Percentiles rank a stretch among this genome's conserved stretches.
Evolutionary conservation across 2,888 invertebrate species (phyloP).

Genomic region (Pyralis farinalis): DNA sequence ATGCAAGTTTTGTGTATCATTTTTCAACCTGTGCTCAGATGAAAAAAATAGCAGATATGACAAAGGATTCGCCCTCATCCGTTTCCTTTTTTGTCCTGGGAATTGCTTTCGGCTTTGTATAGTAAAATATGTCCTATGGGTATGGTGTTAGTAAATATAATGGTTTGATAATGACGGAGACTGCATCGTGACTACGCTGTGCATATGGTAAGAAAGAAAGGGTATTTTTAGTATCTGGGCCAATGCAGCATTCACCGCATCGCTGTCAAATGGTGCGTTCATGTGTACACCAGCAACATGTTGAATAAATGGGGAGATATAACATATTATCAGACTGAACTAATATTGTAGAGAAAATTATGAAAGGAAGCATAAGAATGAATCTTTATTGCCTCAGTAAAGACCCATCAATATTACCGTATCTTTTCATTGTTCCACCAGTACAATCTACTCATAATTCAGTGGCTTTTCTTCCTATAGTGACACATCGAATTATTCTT

Average conservation of each 20-base stretch:
- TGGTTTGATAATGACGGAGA: neutral
- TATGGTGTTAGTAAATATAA: neutral
- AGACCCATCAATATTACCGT: too few species aligned
- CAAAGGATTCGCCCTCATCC: neutral
- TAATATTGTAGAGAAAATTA: too few species aligned
- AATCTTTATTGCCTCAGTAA: too few species aligned
- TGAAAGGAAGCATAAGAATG: too few species aligned
- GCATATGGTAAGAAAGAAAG: constrained; percentile 18
- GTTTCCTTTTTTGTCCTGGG: neutral
- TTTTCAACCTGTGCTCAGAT: neutral
- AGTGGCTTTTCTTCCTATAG: too few species aligned
- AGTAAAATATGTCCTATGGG: neutral
- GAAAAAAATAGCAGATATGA: neutral
- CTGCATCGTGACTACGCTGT: neutral
- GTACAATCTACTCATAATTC: too few species aligned
- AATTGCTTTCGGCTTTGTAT: neutral
- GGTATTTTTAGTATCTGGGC: constrained; percentile 46
- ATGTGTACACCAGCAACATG: constrained; percentile 41
- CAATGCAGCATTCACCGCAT: constrained; percentile 38
- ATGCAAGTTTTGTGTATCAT: too few species aligned
- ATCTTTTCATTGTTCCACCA: too few species aligned
- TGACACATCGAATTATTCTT: too few species aligned
- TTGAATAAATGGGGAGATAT: too few species aligned
- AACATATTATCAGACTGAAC: too few species aligned
- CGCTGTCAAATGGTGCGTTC: constrained; percentile 38